These are phyloP conservation scores for Gymnoscopelus microlampas DNA, from an alignment of 2,797 vertebrate species.

Conservation along the genomic window DNA sequence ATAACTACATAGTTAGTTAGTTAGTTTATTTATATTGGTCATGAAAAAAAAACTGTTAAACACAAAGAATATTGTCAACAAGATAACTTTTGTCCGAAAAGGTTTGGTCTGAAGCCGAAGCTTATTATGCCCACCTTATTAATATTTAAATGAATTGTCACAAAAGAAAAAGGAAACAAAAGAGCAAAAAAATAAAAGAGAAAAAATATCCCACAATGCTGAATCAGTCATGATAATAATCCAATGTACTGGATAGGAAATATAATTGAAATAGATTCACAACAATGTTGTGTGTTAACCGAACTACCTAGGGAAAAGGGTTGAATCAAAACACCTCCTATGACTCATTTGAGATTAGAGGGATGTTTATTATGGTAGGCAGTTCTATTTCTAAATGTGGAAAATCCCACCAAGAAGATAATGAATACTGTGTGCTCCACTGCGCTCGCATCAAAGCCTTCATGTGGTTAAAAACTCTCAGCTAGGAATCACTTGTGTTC, in stretches of 20 bases:
- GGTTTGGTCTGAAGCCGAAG: no score
- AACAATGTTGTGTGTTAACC: not conserved
- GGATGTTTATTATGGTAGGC: not conserved
- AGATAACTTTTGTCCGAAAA: no score
- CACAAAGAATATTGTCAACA: no score
- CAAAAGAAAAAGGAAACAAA: no score
- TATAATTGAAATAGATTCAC: conserved; percentile 7
- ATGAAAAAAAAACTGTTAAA: no score
- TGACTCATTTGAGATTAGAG: conserved; percentile 15
- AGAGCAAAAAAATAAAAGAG: no score
- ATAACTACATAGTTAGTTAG: not conserved
- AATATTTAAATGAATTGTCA: no score
- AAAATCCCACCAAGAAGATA: conserved; percentile 37
- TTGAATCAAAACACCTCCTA: conserved; percentile 20
- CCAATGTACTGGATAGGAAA: not conserved
- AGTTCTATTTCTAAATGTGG: conserved; percentile 8
- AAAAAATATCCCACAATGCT: not conserved
- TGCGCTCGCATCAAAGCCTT: conserved; percentile 48
- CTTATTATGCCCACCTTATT: no score
- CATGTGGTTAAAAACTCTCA: conserved; percentile 35
- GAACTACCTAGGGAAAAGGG: conserved; percentile 3
- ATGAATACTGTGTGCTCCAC: conserved; percentile 21
- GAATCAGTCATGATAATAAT: not conserved
- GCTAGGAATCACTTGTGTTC: conserved; percentile 45
- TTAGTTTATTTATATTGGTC: no score